phyloP scores from a whole-genome alignment of 2,113 vertebrate species.

The Amphiprion percula region DNA sequence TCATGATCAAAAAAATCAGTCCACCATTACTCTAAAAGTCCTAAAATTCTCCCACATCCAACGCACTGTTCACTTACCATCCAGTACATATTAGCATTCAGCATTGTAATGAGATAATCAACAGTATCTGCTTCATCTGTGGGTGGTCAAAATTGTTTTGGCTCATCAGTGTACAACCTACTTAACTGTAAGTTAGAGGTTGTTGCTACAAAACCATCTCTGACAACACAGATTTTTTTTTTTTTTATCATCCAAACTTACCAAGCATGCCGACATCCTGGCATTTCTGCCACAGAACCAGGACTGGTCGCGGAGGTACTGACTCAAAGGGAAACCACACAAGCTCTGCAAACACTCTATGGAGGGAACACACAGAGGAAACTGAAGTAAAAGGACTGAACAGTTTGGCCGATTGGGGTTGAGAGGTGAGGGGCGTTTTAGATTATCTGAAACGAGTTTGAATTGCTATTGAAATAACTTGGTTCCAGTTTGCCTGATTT shows the following conservation, averaged over 20 bases:
- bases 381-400: background rate
- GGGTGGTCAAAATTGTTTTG: background rate
- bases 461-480: too few species aligned
- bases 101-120: background rate
- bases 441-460: background rate
- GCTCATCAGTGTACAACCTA: background rate
- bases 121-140: background rate
- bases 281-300: constrained; percentile 95
- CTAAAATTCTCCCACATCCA: too few species aligned
- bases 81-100: too few species aligned
- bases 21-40: too few species aligned
- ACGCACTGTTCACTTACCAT: too few species aligned
- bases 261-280: constrained; percentile 98
- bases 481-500: too few species aligned
- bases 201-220: background rate
- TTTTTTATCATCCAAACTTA: constrained; percentile 74
- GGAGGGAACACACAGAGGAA: constrained; percentile 72
- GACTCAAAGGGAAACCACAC: constrained; percentile 96
- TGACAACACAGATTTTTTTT: constrained; percentile 7
- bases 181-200: background rate
- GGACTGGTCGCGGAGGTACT: constrained; percentile 86
- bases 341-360: constrained; percentile 80
- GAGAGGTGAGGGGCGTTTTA: too few species aligned
- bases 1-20: too few species aligned
- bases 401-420: background rate